Conservation (phyloP, 2,113 vertebrate genomes). For the Cynopterus brachyotis region DNA sequence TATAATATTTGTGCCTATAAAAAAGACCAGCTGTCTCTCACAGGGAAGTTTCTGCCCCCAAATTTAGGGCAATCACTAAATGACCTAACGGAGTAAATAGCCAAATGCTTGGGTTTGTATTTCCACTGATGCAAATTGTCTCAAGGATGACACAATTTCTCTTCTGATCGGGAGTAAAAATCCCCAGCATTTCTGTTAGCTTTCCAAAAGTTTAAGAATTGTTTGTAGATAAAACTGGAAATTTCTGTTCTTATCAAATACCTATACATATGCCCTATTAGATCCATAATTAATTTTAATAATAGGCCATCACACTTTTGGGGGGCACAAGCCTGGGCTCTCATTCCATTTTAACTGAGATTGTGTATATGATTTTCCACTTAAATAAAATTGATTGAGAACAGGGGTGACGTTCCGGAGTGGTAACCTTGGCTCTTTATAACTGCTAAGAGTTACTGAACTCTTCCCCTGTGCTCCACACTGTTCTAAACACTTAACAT, state of each 20-base stretch:
- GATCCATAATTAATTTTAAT: constrained; percentile 13
- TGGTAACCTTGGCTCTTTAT: not conserved
- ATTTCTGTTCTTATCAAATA: constrained; percentile 37
- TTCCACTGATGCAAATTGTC: not conserved
- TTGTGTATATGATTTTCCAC: not conserved
- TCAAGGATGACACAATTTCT: not conserved
- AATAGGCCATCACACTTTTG: not conserved
- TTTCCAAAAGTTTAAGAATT: constrained; percentile 35
- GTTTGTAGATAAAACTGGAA: not conserved
- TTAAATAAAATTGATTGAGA: not conserved
- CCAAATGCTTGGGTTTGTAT: not conserved
- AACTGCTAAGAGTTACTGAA: not conserved
- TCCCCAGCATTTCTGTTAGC: not conserved
- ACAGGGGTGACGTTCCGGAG: not conserved
- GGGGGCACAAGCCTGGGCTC: not conserved
- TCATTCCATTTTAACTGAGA: not conserved
- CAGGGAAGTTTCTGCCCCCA: not conserved
- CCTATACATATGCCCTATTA: not conserved
- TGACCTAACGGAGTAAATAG: not conserved
- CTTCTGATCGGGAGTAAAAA: constrained; percentile 24
- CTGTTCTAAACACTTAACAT: not conserved
- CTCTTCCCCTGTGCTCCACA: not conserved
- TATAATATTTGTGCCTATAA: not conserved
- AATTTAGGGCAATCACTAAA: constrained; percentile 49
- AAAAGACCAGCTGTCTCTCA: not conserved